These are phyloP conservation scores for Callionymus lyra DNA, from an alignment of 2,113 vertebrate genomes.

Conservation along the genomic window DNA sequence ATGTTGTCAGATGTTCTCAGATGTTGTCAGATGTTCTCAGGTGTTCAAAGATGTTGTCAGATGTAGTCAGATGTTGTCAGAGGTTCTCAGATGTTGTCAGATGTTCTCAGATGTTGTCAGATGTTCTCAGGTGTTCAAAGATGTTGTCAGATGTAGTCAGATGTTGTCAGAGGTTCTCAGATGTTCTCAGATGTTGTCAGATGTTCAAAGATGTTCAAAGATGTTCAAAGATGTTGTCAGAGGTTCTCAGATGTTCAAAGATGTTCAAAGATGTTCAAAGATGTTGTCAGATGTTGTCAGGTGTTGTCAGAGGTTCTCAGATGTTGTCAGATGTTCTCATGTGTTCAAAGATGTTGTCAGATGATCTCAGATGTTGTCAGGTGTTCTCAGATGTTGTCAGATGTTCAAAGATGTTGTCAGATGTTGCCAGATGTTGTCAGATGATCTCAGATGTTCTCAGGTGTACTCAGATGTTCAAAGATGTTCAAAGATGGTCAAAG, in stretches of 20 bases:
- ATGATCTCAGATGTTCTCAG: background rate
- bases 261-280: too few relatives aligned
- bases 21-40: constrained; percentile 50
- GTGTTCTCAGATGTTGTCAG: constrained; percentile 50
- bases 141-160: too few relatives aligned
- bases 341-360: too few relatives aligned
- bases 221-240: background rate
- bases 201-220: constrained; percentile 13
- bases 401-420: constrained; percentile 44
- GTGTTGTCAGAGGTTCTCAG: too few relatives aligned
- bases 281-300: too few relatives aligned
- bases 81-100: background rate
- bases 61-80: too few relatives aligned
- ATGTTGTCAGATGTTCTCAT: constrained; percentile 43
- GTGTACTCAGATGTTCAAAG: too few relatives aligned
- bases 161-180: background rate
- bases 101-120: constrained; percentile 50
- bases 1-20: background rate
- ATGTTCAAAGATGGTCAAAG: too few relatives aligned
- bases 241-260: too few relatives aligned
- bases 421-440: too few relatives aligned
- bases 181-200: constrained; percentile 50
- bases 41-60: constrained; percentile 43
- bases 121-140: constrained; percentile 12
- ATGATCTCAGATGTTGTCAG: background rate